Percentiles rank a stretch among this genome's conserved stretches.
Conservation (phyloP, 1,140 invertebrate genomes). For the Eulimnadia texana region DNA sequence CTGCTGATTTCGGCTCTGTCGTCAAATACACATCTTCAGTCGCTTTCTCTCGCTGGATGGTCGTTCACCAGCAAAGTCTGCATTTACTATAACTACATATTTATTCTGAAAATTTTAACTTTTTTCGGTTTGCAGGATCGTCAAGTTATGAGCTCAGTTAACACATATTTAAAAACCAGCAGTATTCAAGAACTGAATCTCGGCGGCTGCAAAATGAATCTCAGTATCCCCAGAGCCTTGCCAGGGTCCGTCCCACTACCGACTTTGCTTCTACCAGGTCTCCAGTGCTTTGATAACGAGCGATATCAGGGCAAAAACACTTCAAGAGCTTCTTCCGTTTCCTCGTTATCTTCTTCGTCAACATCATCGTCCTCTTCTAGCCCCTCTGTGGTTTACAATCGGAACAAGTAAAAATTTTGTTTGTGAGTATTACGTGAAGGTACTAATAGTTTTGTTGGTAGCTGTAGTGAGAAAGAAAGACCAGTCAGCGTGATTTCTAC, state of each 20-base stretch:
- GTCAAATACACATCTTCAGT: not conserved
- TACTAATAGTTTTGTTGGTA: no score
- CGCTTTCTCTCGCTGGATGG: slow-evolving; percentile 15
- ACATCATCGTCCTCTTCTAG: not conserved
- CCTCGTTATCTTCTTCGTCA: not conserved
- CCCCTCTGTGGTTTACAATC: not conserved
- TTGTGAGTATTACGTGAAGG: not conserved
- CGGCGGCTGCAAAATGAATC: not conserved
- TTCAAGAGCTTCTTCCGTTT: not conserved
- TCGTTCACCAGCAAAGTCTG: slow-evolving; percentile 5
- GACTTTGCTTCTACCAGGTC: not conserved
- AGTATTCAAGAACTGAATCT: not conserved
- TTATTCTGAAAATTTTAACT: no score
- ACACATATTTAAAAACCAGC: not conserved
- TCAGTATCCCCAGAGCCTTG: not conserved
- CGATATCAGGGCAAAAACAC: not conserved
- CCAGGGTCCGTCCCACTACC: not conserved
- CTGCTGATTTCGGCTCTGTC: not conserved
- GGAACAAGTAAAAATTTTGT: not conserved
- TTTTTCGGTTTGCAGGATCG: not conserved
- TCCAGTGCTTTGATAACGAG: not conserved
- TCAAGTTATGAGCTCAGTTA: not conserved
- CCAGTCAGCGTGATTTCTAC: not conserved
- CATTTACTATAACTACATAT: no score
- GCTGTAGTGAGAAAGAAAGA: no score